phyloP scores from a whole-genome alignment of 2,113 vertebrate species.

The Grantiella picta region DNA sequence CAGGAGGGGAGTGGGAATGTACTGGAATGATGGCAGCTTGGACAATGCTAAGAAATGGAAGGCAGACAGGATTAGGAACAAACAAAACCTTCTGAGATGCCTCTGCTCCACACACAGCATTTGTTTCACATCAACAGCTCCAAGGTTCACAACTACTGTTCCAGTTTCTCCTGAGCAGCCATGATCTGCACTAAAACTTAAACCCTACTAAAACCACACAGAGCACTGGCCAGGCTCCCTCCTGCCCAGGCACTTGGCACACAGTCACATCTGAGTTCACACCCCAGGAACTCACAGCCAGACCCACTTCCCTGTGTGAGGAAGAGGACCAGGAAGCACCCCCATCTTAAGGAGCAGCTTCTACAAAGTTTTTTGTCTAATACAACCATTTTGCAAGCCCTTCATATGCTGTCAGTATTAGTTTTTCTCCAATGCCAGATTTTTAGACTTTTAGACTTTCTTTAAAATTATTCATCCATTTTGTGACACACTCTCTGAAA shows the following conservation, averaged over 20 bases:
- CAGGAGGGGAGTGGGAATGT: neutral
- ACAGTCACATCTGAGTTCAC: rapidly evolving
- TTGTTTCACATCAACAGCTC: neutral
- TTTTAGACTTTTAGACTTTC: neutral
- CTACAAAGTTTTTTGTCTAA: neutral
- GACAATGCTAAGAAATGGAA: neutral
- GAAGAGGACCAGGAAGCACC: neutral
- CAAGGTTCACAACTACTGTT: neutral
- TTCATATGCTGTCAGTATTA: neutral
- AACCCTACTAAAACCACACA: neutral
- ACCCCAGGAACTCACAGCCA: neutral
- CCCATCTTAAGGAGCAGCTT: neutral
- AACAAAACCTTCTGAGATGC: neutral
- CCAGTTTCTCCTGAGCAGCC: neutral
- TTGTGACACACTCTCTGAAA: neutral
- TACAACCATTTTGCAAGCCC: neutral
- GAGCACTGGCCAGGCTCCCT: neutral
- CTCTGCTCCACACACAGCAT: neutral
- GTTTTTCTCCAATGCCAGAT: neutral
- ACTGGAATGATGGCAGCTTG: neutral
- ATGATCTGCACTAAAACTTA: neutral
- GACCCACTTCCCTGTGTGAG: neutral
- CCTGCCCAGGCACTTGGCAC: neutral
- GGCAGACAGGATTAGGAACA: neutral
- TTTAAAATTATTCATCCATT: neutral